phyloP scores from a whole-genome alignment of 2,113 vertebrate species.

The Salvelinus alpinus region DNA sequence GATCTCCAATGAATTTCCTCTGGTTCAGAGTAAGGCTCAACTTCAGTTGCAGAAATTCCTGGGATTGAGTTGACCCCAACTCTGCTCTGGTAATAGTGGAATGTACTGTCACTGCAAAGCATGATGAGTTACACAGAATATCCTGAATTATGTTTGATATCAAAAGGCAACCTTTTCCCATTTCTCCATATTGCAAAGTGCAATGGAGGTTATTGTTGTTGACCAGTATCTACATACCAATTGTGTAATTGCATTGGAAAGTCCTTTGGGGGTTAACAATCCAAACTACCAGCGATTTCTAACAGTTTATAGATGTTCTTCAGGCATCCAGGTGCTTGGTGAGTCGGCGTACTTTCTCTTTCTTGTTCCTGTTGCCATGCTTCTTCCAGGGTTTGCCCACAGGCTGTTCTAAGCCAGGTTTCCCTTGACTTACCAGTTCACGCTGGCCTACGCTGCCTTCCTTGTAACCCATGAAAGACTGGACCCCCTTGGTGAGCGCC shows the following conservation, averaged over 20 bases:
- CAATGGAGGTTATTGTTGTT: background rate
- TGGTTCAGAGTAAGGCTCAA: too few relatives aligned
- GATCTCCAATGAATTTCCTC: too few relatives aligned
- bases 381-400: conserved; percentile 94
- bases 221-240: conserved; percentile 4
- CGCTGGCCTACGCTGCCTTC: conserved; percentile 61
- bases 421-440: conserved; percentile 1
- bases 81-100: background rate
- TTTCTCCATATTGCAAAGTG: background rate
- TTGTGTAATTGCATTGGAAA: conserved; percentile 30
- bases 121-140: background rate
- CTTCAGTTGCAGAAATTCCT: too few relatives aligned
- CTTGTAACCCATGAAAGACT: conserved; percentile 87
- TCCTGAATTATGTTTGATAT: background rate
- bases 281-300: conserved; percentile 24
- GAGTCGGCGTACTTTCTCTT: conserved; percentile 90
- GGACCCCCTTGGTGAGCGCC: conserved; percentile 87
- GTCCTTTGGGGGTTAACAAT: background rate
- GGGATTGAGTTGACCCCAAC: too few relatives aligned
- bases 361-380: conserved; percentile 93
- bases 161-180: background rate
- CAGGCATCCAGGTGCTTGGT: conserved; percentile 90
- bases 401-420: conserved; percentile 32
- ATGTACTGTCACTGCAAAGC: background rate
- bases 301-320: conserved; percentile 30